Base-by-base conservation (phyloP, 2,888 invertebrate genomes). In the Noctua pronuba region DNA sequence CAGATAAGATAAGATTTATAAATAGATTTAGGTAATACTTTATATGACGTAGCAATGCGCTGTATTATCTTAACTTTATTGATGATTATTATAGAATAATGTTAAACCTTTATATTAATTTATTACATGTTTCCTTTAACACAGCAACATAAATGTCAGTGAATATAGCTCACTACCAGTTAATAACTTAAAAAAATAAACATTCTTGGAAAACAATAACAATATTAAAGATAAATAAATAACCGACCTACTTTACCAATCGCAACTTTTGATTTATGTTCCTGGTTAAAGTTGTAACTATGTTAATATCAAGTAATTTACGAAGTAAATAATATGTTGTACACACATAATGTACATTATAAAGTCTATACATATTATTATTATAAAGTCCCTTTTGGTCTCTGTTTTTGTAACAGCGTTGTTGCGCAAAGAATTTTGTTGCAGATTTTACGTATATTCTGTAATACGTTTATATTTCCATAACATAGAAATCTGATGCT, bases 1-100 rank as follows among this genome's bases (percentile, higher is more conserved):
- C 21, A 31, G 46, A 79, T 67, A n/a, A 46, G 78, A 66, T 78
- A 31, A 24, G 8, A n/a, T 21, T 16, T 58, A 76, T 55, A 55
- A 24, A 46, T 64, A 77, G 16, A 31, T 64, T 75, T 44, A 31
- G 16, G 4, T 31, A 64, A 49, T n/a, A 41, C 58, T 31, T 21
- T 52, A 49, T 58, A 77, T 60, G 11, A 41, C 38, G 60, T 41
- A 68, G n/a, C 1, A 28, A 52, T 35, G 31, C 8, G n/a, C 7
- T 67, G 11, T 35, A 18, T 16, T 67, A 49, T 69, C 18, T 24
- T 52, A 49, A 52, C 13, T 44, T 62, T 68, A 69, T 79, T 79
- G 31, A 35, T 41, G 31, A 13, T 41, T 60, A 60, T 60, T 28
- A 38, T 41, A n/a, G 1, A 41, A 31, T 31, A n/a, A 62, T 49